Evolutionary conservation across 2,888 invertebrate genomes (phyloP).

Genomic region (Carpatolechia fugitivella): DNA sequence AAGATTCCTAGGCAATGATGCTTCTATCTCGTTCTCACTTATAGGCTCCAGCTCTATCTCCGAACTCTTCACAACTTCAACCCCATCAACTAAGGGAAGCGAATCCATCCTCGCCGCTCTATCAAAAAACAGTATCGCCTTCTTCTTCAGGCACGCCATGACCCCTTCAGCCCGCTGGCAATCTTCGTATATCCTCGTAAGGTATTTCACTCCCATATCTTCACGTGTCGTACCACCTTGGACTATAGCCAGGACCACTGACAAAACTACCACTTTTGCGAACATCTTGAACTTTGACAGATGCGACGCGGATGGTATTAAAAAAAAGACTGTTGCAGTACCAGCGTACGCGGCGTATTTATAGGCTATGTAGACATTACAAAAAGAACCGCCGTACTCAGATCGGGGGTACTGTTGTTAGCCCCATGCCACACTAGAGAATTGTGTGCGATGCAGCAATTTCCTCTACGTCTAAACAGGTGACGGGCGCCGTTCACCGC

Average conservation of each 20-base stretch:
- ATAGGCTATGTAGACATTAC: constrained; percentile 58
- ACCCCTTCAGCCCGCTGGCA: constrained; percentile 85
- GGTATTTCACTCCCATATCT: constrained; percentile 81
- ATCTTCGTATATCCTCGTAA: constrained; percentile 87
- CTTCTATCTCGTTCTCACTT: constrained; percentile 85
- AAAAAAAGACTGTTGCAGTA: constrained; percentile 75
- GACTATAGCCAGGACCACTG: constrained; percentile 34
- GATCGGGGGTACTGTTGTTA: constrained; percentile 48
- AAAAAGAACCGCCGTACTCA: constrained; percentile 49
- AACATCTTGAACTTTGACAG: constrained; percentile 47
- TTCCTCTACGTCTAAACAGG: constrained; percentile 3
- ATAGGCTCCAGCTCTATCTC: constrained; percentile 66
- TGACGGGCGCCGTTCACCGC: constrained; percentile 2
- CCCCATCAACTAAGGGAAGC: constrained; percentile 79
- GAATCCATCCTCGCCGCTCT: constrained; percentile 85
- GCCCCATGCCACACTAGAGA: constrained; percentile 8
- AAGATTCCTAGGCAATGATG: constrained; percentile 81
- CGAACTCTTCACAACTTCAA: constrained; percentile 81
- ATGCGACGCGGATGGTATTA: constrained; percentile 56
- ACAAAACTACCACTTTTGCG: constrained; percentile 49
- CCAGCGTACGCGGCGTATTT: constrained; percentile 54
- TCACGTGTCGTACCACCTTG: constrained; percentile 45
- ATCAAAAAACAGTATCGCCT: constrained; percentile 88
- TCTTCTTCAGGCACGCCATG: constrained; percentile 88
- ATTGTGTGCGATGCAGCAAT: neutral